A percentile compares a stretch with the other conserved stretches of the same genome.
These are phyloP conservation scores for Limnephilus lunatus DNA, from an alignment of 2,888 invertebrate species.

Conservation along the genomic window DNA sequence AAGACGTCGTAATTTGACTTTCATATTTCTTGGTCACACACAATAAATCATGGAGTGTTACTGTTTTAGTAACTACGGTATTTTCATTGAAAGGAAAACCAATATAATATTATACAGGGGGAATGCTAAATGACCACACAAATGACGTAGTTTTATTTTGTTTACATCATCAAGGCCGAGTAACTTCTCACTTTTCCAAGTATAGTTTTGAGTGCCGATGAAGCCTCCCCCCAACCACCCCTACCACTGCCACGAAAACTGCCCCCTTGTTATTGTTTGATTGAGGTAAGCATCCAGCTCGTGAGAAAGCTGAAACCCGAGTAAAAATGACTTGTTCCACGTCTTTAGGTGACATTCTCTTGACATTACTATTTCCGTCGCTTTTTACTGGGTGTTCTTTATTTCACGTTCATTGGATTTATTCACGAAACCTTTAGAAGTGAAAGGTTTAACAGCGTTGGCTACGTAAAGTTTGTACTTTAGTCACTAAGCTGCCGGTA, in stretches of 20 bases:
- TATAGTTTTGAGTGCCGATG: slow-evolving; percentile 23
- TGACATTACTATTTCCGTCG: background rate
- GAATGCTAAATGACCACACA: slow-evolving; percentile 8
- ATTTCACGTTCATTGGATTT: background rate
- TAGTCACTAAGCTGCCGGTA: background rate
- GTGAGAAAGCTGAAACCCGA: background rate
- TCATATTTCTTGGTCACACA: background rate
- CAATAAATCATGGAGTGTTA: background rate
- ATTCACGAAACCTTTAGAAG: slow-evolving; percentile 10
- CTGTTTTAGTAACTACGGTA: background rate
- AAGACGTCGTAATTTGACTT: background rate
- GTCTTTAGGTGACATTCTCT: background rate
- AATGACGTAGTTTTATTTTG: slow-evolving; percentile 4
- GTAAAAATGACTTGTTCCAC: background rate
- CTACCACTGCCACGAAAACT: background rate
- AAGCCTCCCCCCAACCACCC: slow-evolving; percentile 7
- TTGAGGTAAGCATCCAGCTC: background rate
- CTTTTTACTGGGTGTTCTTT: background rate
- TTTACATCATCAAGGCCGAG: slow-evolving; percentile 41
- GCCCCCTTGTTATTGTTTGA: slow-evolving; percentile 43
- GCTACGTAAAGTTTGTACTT: background rate
- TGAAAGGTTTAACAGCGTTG: background rate
- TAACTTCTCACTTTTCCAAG: slow-evolving; percentile 34
- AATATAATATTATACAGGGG: background rate
- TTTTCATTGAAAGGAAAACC: background rate